These are phyloP conservation scores for Bovichtus variegatus DNA, from an alignment of 2,797 vertebrate species.

Conservation along the genomic window DNA sequence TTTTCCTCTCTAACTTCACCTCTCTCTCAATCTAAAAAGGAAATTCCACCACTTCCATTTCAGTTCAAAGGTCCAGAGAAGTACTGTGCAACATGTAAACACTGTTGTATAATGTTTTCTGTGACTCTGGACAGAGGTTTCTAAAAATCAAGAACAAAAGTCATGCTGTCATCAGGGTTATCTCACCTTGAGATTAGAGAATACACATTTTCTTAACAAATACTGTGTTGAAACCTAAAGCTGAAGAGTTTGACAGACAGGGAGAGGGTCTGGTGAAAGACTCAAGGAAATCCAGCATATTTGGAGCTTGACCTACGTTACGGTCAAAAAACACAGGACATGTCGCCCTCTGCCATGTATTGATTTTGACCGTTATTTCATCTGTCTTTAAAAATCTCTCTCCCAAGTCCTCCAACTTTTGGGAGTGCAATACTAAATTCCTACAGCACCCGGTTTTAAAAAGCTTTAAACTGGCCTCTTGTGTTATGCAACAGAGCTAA, in stretches of 20 bases:
- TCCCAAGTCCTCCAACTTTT: not conserved
- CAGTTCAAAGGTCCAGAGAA: not conserved
- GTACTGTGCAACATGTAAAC: not conserved
- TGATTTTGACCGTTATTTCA: not conserved
- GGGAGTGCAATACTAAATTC: not conserved
- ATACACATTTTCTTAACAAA: not conserved
- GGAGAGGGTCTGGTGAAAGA: not conserved
- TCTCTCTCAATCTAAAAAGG: not conserved
- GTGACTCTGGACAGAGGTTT: not conserved
- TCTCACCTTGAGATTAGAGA: too few relatives aligned
- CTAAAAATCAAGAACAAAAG: not conserved
- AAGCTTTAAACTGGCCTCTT: conserved; percentile 17
- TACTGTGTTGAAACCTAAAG: not conserved
- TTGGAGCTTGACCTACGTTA: not conserved
- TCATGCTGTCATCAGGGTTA: not conserved
- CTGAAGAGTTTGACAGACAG: not conserved
- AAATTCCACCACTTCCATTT: not conserved
- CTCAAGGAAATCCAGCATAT: not conserved
- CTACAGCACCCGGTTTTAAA: not conserved
- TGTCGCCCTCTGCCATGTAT: not conserved
- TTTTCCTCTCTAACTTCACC: not conserved
- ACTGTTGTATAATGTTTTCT: too few relatives aligned
- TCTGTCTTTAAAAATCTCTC: not conserved
- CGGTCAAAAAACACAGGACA: not conserved
- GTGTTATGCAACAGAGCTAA: conserved; percentile 40